phyloP scores from a whole-genome alignment of 2,797 vertebrate genomes.

The Halcyon leucocephala region DNA sequence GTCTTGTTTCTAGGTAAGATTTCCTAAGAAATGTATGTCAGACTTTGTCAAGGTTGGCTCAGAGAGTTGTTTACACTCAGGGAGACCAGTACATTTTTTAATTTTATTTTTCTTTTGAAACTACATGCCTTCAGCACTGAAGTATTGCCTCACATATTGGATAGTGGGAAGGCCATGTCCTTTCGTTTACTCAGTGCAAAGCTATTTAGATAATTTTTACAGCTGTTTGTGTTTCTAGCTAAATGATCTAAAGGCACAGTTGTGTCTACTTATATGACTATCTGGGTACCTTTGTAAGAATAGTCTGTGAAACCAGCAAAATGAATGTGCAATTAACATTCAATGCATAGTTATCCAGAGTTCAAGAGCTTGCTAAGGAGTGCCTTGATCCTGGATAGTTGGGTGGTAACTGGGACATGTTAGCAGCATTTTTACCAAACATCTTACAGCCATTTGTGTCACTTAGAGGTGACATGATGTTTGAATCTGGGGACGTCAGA shows the following conservation, averaged over 20 bases:
- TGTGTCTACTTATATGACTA: neutral
- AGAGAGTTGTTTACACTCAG: neutral
- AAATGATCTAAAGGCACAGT: neutral
- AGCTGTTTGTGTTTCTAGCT: neutral
- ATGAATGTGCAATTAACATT: neutral
- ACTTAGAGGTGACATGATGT: neutral
- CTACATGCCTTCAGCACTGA: neutral
- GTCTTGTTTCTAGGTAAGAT: neutral
- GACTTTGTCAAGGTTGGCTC: neutral
- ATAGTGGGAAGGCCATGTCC: neutral
- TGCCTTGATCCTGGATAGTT: neutral
- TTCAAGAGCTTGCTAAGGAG: neutral
- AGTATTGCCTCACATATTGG: neutral
- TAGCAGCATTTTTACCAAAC: neutral
- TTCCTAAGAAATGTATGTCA: neutral
- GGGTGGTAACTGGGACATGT: neutral
- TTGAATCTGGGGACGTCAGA: neutral
- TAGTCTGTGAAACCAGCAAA: neutral
- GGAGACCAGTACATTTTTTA: neutral
- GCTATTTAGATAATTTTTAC: conserved; percentile 17
- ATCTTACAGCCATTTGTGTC: neutral
- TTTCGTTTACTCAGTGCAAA: neutral
- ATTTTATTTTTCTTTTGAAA: neutral
- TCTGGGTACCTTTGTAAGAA: neutral
- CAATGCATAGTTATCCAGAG: neutral